Base-by-base conservation (phyloP, 2,113 vertebrate genomes). In the Rhinopithecus roxellana region DNA sequence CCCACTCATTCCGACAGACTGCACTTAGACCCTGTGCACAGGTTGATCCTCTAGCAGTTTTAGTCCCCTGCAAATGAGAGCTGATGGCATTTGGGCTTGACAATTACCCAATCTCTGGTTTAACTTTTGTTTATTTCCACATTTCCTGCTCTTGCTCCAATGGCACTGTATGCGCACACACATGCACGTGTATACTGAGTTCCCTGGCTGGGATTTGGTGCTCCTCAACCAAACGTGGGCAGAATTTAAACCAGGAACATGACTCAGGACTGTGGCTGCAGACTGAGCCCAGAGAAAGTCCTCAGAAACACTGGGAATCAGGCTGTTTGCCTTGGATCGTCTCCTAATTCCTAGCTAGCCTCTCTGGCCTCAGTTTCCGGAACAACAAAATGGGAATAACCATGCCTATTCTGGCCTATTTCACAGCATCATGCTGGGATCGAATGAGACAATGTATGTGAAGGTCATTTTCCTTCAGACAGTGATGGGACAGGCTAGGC, bases 1-100 rank as follows among this genome's bases (percentile, higher is more conserved):
- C 95, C 97, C 95, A 98, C 97, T 95, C 96, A 35, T 88, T 90
- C 96, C 85, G 96, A 97, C 97, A 97, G 96, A 97, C 88, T 88
- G 94, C 93, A 95, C 96, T 97, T 84, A 93, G 94, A 94, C 96
- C 97, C 95, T 93, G 80, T 57, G 94, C 92, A 96, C 95, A 95
- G 97, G 95, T 89, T 96, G 98, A 97, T 74, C 84, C 83, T 95
- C 90, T 82, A 94, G 88, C 87, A 95, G 90, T 81, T 88, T 82
- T 75, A 88, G 80, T 86, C 94, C 95, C 85, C 85, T 81, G 96
- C 80, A 93, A 81, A 93, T 17, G 72, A 93, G 84, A 50, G 87
- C 52, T 50, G 61, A 90, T 59, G 95, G 80, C 50, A 84, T 83
- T 6, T 64, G 72, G 64, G 93, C 75, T 86, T 78, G 80, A 92